These are phyloP conservation scores for Peromyscus attwateri DNA, from an alignment of 2,797 vertebrate species.

Conservation along the genomic window DNA sequence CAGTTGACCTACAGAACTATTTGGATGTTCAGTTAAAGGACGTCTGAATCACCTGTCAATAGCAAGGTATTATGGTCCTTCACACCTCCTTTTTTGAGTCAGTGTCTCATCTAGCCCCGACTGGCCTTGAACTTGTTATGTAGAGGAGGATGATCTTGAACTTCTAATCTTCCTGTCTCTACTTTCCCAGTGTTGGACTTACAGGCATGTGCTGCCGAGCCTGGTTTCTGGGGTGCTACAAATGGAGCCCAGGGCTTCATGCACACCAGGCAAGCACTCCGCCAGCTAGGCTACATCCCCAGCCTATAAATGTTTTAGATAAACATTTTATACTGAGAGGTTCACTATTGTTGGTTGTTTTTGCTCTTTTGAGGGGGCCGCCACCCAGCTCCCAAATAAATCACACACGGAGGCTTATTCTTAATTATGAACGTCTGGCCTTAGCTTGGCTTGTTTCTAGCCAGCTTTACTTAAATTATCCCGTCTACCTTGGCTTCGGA, in stretches of 20 bases:
- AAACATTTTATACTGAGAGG: slow-evolving; percentile 7
- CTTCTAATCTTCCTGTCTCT: not conserved
- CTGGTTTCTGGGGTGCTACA: not conserved
- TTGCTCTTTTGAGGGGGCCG: too few species aligned
- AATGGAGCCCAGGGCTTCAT: not conserved
- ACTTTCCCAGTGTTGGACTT: not conserved
- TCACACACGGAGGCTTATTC: too few species aligned
- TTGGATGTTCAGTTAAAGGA: slow-evolving; percentile 44
- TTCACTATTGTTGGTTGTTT: not conserved
- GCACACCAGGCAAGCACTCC: not conserved
- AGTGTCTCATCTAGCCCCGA: not conserved
- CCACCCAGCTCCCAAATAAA: too few species aligned
- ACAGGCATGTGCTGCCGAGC: not conserved
- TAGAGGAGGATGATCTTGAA: not conserved
- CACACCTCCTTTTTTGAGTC: not conserved
- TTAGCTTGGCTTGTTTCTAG: too few species aligned
- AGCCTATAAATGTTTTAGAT: too few species aligned
- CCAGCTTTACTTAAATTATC: too few species aligned
- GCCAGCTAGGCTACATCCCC: not conserved
- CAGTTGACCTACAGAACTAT: not conserved
- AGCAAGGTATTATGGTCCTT: not conserved
- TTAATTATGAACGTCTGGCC: too few species aligned
- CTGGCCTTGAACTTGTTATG: not conserved
- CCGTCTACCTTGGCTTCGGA: too few species aligned
- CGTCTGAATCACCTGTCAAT: not conserved